phyloP scores from a whole-genome alignment of 1,140 invertebrate genomes.

The Euwallacea fornicatus region DNA sequence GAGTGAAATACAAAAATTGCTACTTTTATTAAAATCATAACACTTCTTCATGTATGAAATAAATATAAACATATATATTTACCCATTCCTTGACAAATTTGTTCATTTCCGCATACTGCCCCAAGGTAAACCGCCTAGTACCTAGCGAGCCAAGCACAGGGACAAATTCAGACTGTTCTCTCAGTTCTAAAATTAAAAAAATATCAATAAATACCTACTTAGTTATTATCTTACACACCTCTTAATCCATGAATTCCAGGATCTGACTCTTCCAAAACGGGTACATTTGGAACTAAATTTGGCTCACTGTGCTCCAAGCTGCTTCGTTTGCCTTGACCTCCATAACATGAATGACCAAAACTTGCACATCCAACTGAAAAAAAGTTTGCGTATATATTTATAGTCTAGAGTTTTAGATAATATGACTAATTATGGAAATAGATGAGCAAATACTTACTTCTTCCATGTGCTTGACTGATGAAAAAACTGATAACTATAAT shows the following conservation, averaged over 20 bases:
- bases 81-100: slow-evolving; percentile 10
- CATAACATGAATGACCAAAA: slow-evolving; percentile 16
- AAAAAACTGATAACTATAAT: too few relatives aligned
- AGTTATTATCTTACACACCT: background rate
- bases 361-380: slow-evolving; percentile 4
- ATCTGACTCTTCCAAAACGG: background rate
- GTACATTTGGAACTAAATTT: background rate
- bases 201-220: background rate
- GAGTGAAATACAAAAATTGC: background rate
- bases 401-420: too few relatives aligned
- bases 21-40: background rate
- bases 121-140: background rate
- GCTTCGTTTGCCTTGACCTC: slow-evolving; percentile 1
- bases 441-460: background rate
- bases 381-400: background rate
- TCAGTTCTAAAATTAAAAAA: background rate
- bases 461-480: background rate
- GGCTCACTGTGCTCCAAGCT: background rate
- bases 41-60: background rate
- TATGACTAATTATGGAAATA: background rate
- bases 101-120: slow-evolving; percentile 3
- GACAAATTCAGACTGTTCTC: background rate
- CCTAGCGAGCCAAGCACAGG: background rate
- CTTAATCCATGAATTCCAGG: background rate
- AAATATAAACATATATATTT: background rate